Evolutionary conservation across 2,797 vertebrate genomes (phyloP).

Genomic region (Crocidura indochinensis): DNA sequence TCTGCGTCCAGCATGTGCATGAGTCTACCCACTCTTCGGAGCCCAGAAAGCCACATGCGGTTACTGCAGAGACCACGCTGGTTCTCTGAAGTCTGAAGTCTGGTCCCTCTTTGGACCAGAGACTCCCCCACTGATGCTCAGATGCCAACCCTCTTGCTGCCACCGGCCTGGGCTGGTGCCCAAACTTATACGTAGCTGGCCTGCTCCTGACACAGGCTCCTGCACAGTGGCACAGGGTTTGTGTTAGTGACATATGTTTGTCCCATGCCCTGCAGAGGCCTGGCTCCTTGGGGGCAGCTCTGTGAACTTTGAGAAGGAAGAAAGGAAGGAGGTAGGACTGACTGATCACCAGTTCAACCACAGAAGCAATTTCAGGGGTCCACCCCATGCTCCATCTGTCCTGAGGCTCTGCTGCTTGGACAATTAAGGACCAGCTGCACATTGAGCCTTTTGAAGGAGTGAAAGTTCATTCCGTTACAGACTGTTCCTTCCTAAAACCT

Average conservation of each 20-base stretch:
- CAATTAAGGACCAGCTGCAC: not conserved
- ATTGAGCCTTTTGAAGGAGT: not conserved
- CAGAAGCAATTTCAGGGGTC: not conserved
- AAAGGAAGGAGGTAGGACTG: not conserved
- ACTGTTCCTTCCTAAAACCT: slow-evolving; percentile 43
- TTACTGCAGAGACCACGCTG: not conserved
- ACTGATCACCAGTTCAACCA: not conserved
- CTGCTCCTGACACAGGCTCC: not conserved
- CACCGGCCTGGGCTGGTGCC: not conserved
- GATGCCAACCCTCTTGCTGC: not conserved
- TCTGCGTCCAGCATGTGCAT: not conserved
- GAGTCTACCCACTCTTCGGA: slow-evolving; percentile 20
- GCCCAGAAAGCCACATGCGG: not conserved
- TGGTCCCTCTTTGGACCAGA: not conserved
- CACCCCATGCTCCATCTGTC: slow-evolving; percentile 4
- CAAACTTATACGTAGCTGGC: not conserved
- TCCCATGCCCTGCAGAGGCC: not conserved
- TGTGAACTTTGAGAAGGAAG: not conserved
- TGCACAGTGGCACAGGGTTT: too few species aligned
- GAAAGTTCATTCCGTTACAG: slow-evolving; percentile 34
- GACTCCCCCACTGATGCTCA: not conserved
- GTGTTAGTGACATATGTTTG: not conserved
- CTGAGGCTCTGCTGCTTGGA: slow-evolving; percentile 14
- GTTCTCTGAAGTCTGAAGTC: not conserved
- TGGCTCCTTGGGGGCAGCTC: not conserved